A percentile compares a stretch with the other conserved stretches of the same genome.
Conservation (phyloP, 2,888 invertebrate species). For the Prosopocoilus inquinatus region DNA sequence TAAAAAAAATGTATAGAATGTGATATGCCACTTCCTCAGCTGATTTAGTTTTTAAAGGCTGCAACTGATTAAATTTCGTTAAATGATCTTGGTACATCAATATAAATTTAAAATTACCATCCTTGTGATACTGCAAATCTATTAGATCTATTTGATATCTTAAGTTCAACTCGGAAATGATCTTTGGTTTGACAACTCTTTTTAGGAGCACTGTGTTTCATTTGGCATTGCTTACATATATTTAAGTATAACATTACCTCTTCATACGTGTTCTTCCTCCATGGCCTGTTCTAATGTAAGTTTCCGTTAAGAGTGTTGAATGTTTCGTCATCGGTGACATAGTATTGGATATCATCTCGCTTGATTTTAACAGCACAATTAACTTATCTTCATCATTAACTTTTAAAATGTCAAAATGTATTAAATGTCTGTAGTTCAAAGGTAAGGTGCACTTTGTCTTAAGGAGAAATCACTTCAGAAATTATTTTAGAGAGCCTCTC, state of each 20-base stretch:
- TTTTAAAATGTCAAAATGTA: neutral
- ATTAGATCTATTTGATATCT: conserved; percentile 3
- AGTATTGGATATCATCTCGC: no score
- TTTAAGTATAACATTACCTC: neutral
- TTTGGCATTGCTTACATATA: neutral
- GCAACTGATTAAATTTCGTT: neutral
- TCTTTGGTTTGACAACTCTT: conserved; percentile 5
- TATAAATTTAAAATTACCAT: no score
- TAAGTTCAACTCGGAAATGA: conserved; percentile 2
- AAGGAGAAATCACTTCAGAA: conserved; percentile 33
- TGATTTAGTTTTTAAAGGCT: neutral
- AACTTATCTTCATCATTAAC: neutral
- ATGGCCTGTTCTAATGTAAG: conserved; percentile 33
- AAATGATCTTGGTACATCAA: neutral
- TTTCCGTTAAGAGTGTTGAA: conserved; percentile 33
- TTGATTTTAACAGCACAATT: no score
- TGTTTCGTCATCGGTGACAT: conserved; percentile 34
- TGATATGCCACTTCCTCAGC: no score
- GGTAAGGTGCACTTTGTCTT: conserved; percentile 27
- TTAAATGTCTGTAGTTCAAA: neutral
- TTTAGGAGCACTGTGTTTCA: neutral
- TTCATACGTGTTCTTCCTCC: conserved; percentile 29
- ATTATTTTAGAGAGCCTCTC: conserved; percentile 33
- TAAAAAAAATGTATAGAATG: no score
- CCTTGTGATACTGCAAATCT: neutral